phyloP scores from a whole-genome alignment of 64 coral and sea anemone genomes.

The Montipora capricornis region DNA sequence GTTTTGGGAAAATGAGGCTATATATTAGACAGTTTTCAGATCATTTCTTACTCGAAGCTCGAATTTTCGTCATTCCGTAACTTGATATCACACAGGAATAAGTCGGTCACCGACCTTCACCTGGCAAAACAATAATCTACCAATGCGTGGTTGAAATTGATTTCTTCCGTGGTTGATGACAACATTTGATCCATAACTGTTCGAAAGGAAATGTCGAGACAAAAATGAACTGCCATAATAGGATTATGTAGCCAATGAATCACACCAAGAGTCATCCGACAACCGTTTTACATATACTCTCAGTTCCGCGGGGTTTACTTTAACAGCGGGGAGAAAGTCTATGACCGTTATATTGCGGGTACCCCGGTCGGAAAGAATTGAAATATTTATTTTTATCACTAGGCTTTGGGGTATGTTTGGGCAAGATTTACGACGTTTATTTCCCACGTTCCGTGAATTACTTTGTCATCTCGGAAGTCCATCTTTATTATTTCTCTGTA shows the following conservation, averaged over 20 bases:
- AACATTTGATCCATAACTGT: background rate
- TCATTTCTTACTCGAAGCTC: too few species aligned
- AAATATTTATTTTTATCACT: background rate
- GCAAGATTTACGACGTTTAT: background rate
- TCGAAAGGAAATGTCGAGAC: background rate
- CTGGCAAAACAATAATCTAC: too few species aligned
- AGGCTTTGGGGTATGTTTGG: background rate
- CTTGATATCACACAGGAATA: background rate
- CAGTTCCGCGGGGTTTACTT: too few species aligned
- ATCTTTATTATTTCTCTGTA: background rate
- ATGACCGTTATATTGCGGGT: background rate
- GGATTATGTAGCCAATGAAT: background rate
- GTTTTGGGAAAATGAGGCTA: too few species aligned
- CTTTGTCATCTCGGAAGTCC: background rate
- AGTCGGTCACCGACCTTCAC: too few species aligned
- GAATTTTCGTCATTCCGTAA: background rate
- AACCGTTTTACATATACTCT: too few species aligned
- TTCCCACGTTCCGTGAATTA: background rate
- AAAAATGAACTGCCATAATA: background rate
- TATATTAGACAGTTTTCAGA: too few species aligned
- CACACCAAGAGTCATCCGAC: background rate
- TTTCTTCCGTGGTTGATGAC: background rate
- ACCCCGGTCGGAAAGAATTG: background rate
- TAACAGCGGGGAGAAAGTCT: background rate
- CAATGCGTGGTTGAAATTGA: background rate